phyloP scores from a whole-genome alignment of 2,113 vertebrate genomes.

The Scatophagus argus region DNA sequence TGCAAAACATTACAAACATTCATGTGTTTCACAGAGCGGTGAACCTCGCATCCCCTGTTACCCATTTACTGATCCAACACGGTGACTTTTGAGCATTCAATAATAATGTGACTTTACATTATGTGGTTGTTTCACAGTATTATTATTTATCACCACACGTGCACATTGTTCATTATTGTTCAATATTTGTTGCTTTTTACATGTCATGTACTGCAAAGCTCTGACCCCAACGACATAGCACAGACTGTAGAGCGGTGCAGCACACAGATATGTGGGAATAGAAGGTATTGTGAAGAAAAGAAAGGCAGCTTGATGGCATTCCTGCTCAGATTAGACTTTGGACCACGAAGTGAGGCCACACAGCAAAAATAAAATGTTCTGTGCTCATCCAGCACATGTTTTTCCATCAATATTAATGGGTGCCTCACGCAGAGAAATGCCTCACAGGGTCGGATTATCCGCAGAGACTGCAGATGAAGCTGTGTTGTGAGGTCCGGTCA shows the following conservation, averaged over 20 bases:
- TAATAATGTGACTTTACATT: not conserved
- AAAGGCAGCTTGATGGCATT: not conserved
- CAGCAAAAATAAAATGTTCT: conserved; percentile 22
- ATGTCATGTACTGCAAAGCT: not conserved
- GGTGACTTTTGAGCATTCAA: too few relatives aligned
- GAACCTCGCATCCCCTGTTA: too few relatives aligned
- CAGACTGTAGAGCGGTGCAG: not conserved
- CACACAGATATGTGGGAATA: not conserved
- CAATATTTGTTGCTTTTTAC: not conserved
- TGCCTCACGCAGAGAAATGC: conserved; percentile 20
- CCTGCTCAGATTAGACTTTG: not conserved
- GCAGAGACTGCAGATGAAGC: conserved; percentile 33
- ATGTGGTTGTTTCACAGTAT: not conserved
- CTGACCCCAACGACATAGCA: not conserved
- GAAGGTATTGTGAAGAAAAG: not conserved
- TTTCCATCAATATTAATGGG: conserved; percentile 42
- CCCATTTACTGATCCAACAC: too few relatives aligned
- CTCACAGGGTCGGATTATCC: conserved; percentile 10
- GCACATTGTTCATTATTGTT: not conserved
- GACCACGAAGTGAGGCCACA: not conserved
- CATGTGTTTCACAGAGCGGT: too few relatives aligned
- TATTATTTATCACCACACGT: not conserved
- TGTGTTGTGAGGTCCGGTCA: conserved; percentile 32
- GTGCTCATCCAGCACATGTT: too few relatives aligned
- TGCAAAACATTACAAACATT: too few relatives aligned